phyloP scores from a whole-genome alignment of 1,140 invertebrate genomes.

The Stegodyphus dumicola region DNA sequence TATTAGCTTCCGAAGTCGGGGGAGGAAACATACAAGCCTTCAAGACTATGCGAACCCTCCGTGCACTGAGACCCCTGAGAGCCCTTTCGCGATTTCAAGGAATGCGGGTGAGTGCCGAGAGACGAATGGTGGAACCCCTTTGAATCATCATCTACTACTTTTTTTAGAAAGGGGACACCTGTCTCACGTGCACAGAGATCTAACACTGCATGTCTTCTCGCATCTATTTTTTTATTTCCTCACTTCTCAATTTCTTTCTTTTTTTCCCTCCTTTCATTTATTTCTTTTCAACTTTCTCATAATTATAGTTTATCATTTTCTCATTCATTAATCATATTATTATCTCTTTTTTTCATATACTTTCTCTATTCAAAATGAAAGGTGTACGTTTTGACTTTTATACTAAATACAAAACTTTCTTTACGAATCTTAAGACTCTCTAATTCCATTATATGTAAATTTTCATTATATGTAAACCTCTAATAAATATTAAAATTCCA shows the following conservation, averaged over 20 bases:
- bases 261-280: neutral
- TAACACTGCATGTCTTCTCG: conserved; percentile 43
- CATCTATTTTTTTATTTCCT: conserved; percentile 27
- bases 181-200: conserved; percentile 51
- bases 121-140: conserved; percentile 32
- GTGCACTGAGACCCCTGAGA: conserved; percentile 88
- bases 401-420: no score
- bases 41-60: conserved; percentile 96
- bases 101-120: conserved; percentile 87
- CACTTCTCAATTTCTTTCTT: conserved; percentile 8
- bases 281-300: neutral
- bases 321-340: no score
- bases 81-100: conserved; percentile 98
- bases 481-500: no score
- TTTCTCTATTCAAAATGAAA: no score
- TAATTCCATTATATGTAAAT: no score
- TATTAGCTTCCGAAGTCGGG: conserved; percentile 91
- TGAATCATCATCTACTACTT: neutral
- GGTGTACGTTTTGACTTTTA: no score
- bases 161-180: conserved; percentile 9
- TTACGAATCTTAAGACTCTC: no score
- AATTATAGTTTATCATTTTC: no score
- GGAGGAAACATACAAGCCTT: conserved; percentile 96
- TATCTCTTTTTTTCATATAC: no score
- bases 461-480: no score